These are phyloP conservation scores for Phataginus tricuspis DNA, from an alignment of 2,797 vertebrate species.

Conservation along the genomic window DNA sequence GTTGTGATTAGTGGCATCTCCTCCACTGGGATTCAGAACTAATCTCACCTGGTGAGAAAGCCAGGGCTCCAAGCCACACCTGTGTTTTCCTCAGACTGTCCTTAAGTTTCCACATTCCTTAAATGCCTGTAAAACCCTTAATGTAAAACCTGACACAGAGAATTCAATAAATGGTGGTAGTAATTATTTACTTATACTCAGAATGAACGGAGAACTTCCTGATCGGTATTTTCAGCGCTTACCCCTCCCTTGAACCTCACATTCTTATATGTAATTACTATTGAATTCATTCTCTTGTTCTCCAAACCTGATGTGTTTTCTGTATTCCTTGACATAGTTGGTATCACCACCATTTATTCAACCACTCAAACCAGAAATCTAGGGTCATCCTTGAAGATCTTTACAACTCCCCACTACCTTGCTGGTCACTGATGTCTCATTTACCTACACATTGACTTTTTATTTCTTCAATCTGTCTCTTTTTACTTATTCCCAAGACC, in stretches of 20 bases:
- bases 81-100: background rate
- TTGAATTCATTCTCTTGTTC: background rate
- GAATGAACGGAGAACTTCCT: background rate
- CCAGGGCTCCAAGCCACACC: background rate
- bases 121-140: background rate
- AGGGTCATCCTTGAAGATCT: background rate
- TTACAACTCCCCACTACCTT: background rate
- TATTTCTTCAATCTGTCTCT: background rate
- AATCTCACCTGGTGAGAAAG: background rate
- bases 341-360: background rate
- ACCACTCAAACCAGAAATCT: background rate
- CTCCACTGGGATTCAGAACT: background rate
- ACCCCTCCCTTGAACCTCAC: background rate
- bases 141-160: background rate
- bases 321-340: background rate
- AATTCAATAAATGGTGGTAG: background rate
- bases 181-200: background rate
- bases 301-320: background rate
- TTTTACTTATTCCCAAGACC: background rate
- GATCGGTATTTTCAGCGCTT: background rate
- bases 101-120: background rate
- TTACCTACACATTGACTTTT: background rate
- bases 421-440: background rate
- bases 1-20: background rate
- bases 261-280: background rate